Percentiles rank a stretch among this genome's conserved stretches.
Conservation (phyloP, 2,888 invertebrate species). For the Amphimallon solstitiale region DNA sequence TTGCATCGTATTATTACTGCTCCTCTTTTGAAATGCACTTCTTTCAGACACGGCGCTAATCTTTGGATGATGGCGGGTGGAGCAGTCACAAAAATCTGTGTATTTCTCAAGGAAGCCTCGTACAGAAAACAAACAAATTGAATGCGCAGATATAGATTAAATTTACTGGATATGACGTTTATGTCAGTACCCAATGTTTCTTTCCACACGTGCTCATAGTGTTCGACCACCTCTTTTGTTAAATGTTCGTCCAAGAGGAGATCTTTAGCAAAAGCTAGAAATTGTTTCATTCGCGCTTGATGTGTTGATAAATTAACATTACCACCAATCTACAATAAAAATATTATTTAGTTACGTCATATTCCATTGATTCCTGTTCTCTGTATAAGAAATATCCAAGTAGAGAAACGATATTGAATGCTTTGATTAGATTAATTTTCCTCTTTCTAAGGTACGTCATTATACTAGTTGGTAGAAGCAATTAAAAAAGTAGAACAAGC, state of each 20-base stretch:
- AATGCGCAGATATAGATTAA: conserved; percentile 37
- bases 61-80: conserved; percentile 25
- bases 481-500: too few species aligned
- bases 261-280: conserved; percentile 44
- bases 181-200: conserved; percentile 43
- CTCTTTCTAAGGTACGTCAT: too few species aligned
- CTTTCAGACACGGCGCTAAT: conserved; percentile 28
- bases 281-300: conserved; percentile 43
- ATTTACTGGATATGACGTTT: conserved; percentile 33
- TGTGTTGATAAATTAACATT: conserved; percentile 36
- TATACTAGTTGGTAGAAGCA: too few species aligned
- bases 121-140: conserved; percentile 37
- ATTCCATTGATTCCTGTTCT: too few species aligned
- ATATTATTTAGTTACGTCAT: too few species aligned
- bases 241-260: conserved; percentile 45
- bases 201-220: conserved; percentile 48
- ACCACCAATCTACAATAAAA: conserved; percentile 35
- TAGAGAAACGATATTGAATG: background rate
- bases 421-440: too few species aligned
- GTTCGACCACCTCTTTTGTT: conserved; percentile 42
- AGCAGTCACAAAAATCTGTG: conserved; percentile 34
- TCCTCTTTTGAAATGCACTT: conserved; percentile 44
- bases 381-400: too few species aligned
- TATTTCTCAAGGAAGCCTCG: conserved; percentile 29
- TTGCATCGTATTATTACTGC: conserved; percentile 49